A percentile compares a stretch with the other conserved stretches of the same genome.
Conservation (phyloP, 2,797 vertebrate genomes). For the Falco columbarius region DNA sequence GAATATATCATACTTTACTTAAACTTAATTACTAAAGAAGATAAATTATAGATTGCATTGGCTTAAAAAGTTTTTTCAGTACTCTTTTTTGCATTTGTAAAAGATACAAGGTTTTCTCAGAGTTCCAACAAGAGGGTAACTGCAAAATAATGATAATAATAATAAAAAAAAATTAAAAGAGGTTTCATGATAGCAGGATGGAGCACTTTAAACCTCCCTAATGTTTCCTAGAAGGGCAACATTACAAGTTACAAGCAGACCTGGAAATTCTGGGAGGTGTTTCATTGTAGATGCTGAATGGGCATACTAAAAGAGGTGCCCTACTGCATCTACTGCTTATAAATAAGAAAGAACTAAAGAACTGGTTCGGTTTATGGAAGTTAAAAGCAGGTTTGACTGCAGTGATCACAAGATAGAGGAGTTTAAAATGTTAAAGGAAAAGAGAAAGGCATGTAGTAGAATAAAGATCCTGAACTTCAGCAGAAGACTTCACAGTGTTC, state of each 20-base stretch:
- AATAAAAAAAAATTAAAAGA: neutral
- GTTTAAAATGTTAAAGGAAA: neutral
- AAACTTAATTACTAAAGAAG: neutral
- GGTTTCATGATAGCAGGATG: neutral
- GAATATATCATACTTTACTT: neutral
- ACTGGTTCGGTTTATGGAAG: neutral
- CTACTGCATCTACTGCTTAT: neutral
- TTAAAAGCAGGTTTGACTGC: neutral
- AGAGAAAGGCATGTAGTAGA: neutral
- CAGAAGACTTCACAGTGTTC: neutral
- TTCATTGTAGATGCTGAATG: neutral
- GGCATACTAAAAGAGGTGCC: neutral
- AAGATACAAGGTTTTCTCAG: neutral
- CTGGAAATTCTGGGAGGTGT: neutral
- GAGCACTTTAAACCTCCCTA: neutral
- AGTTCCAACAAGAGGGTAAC: neutral
- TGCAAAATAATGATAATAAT: too few species aligned
- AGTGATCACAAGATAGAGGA: neutral
- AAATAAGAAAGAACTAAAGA: neutral
- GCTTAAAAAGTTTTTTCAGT: neutral
- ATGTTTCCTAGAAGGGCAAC: neutral
- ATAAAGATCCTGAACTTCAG: neutral
- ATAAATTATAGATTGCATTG: neutral
- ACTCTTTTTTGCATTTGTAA: neutral
- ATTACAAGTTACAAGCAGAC: neutral